These are phyloP conservation scores for Icerya purchasi DNA, from an alignment of 2,888 invertebrate genomes.

Conservation along the genomic window DNA sequence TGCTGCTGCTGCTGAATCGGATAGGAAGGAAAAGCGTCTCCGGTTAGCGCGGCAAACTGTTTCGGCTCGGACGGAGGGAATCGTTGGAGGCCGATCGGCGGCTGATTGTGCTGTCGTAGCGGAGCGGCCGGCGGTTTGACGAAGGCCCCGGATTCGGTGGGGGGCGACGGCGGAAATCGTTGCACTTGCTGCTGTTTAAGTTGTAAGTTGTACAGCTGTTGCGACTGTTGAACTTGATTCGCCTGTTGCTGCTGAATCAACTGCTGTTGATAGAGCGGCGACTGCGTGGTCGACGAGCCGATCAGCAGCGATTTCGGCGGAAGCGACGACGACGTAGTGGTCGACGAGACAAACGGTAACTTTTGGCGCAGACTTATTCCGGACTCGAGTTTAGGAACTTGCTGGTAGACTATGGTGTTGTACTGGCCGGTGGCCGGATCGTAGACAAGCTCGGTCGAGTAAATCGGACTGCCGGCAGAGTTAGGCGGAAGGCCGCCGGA, in stretches of 20 bases:
- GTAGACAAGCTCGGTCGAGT: conserved; percentile 53
- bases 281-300: conserved; percentile 20
- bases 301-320: conserved; percentile 21
- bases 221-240: conserved; percentile 38
- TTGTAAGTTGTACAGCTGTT: conserved; percentile 39
- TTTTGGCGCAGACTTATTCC: conserved; percentile 42
- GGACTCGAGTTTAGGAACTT: conserved; percentile 37
- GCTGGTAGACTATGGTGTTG: conserved; percentile 54
- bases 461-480: conserved; percentile 38
- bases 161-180: conserved; percentile 27
- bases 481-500: conserved; percentile 13
- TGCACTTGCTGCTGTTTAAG: conserved; percentile 28
- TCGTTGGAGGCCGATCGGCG: conserved; percentile 8
- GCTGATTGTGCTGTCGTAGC: conserved; percentile 2
- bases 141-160: too few species aligned
- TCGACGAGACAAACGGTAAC: conserved; percentile 25
- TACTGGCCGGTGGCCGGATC: conserved; percentile 57
- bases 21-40: not conserved
- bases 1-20: conserved; percentile 23
- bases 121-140: not conserved
- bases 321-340: conserved; percentile 24
- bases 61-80: conserved; percentile 11
- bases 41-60: conserved; percentile 2
- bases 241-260: conserved; percentile 37
- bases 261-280: conserved; percentile 28